Evolutionary conservation across 30 jellyfish, hydroid and myxozoan genomes (phyloP).

Genomic region (Chironex yamaguchii): DNA sequence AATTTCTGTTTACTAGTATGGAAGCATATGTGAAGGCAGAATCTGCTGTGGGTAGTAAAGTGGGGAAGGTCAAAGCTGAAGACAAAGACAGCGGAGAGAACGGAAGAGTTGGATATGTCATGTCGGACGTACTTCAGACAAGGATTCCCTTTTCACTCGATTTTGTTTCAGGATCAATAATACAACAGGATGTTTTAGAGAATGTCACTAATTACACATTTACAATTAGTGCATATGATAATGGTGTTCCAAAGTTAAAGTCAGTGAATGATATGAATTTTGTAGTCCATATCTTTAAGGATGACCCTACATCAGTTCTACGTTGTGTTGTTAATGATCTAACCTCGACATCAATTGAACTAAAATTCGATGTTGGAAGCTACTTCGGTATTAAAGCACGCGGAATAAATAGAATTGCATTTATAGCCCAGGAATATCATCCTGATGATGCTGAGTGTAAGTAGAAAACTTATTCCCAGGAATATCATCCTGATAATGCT

Average conservation of each 20-base stretch:
- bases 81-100: slow-evolving; percentile 4
- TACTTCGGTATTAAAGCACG: not conserved
- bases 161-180: not conserved
- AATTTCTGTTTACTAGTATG: not conserved
- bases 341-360: not conserved
- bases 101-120: not conserved
- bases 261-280: not conserved
- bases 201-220: not conserved
- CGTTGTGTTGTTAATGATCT: not conserved
- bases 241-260: not conserved
- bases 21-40: not conserved
- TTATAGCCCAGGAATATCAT: not conserved
- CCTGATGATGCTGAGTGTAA: not conserved
- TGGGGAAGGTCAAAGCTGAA: not conserved
- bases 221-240: not conserved
- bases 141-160: not conserved
- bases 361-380: not conserved
- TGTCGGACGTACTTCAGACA: not conserved
- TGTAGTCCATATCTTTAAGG: not conserved
- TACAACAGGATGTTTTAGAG: not conserved
- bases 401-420: not conserved
- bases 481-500: not conserved
- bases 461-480: not conserved
- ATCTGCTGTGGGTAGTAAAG: not conserved
- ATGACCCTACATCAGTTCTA: not conserved